A percentile compares a stretch with the other conserved stretches of the same genome.
These are phyloP conservation scores for Sminthurides aquaticus DNA, from an alignment of 2,888 invertebrate genomes.

Conservation along the genomic window DNA sequence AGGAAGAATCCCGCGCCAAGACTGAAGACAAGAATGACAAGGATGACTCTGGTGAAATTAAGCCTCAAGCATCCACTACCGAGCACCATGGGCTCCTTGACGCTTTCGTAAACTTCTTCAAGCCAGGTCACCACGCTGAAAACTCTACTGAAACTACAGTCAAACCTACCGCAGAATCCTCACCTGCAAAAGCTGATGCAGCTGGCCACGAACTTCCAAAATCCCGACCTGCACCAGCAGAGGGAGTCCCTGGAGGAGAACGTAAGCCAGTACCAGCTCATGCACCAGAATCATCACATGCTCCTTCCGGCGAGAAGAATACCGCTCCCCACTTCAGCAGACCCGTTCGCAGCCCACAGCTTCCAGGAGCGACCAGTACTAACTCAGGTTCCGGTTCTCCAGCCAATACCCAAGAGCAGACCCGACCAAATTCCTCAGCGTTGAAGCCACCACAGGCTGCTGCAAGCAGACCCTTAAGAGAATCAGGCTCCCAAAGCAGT, in stretches of 20 bases:
- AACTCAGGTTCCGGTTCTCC: too few relatives aligned
- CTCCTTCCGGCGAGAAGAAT: too few relatives aligned
- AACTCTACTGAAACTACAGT: too few relatives aligned
- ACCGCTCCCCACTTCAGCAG: background rate
- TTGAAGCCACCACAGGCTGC: too few relatives aligned
- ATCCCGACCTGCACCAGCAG: background rate
- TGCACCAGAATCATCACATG: too few relatives aligned
- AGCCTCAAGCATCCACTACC: background rate
- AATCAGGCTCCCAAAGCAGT: background rate
- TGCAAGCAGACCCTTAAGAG: background rate
- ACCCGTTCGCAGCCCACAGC: background rate
- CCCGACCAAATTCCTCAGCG: too few relatives aligned
- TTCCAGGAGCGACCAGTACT: too few relatives aligned
- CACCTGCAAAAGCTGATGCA: background rate
- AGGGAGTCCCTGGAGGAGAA: background rate
- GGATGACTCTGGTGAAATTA: background rate
- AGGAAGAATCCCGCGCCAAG: background rate
- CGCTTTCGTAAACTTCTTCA: background rate
- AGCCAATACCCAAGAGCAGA: too few relatives aligned
- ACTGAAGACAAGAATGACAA: background rate
- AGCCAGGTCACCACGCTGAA: background rate
- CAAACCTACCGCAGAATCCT: too few relatives aligned
- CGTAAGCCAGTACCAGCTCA: background rate
- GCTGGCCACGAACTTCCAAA: background rate
- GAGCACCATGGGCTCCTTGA: background rate